These are phyloP conservation scores for Cryptocephalus primarius DNA, from an alignment of 2,888 invertebrate species.

Conservation along the genomic window DNA sequence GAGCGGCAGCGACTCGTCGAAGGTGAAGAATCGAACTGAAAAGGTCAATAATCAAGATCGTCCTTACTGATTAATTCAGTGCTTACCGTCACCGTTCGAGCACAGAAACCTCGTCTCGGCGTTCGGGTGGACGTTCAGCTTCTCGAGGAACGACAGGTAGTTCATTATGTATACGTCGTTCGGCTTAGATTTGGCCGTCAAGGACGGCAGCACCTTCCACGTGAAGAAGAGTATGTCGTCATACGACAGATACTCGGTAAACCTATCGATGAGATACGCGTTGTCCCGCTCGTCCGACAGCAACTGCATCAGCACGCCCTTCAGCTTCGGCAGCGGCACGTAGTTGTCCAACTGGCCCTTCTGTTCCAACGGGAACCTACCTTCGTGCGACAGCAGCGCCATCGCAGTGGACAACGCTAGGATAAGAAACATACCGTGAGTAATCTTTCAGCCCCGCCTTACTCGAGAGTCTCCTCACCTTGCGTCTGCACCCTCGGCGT, in stretches of 20 bases:
- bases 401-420: slow-evolving; percentile 58
- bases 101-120: slow-evolving; percentile 26
- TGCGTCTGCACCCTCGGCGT: slow-evolving; percentile 32
- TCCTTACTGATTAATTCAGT: no score
- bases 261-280: slow-evolving; percentile 50
- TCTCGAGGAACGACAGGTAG: slow-evolving; percentile 31
- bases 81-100: slow-evolving; percentile 20
- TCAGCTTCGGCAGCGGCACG: slow-evolving; percentile 57
- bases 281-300: slow-evolving; percentile 53
- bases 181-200: slow-evolving; percentile 46
- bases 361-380: slow-evolving; percentile 51
- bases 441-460: not conserved
- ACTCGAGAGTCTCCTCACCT: slow-evolving; percentile 20
- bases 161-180: slow-evolving; percentile 33
- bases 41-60: no score
- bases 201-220: slow-evolving; percentile 49
- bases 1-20: slow-evolving; percentile 44
- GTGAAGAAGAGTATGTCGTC: slow-evolving; percentile 66
- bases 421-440: slow-evolving; percentile 10
- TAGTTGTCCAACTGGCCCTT: slow-evolving; percentile 41
- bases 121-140: slow-evolving; percentile 27
- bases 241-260: slow-evolving; percentile 64
- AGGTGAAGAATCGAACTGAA: slow-evolving; percentile 39
- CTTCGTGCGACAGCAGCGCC: slow-evolving; percentile 63
- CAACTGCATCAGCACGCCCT: slow-evolving; percentile 53